A percentile compares a stretch with the other conserved stretches of the same genome.
Conservation (phyloP, 92 coral and sea anemone genomes). For the Bergia sp. region DNA sequence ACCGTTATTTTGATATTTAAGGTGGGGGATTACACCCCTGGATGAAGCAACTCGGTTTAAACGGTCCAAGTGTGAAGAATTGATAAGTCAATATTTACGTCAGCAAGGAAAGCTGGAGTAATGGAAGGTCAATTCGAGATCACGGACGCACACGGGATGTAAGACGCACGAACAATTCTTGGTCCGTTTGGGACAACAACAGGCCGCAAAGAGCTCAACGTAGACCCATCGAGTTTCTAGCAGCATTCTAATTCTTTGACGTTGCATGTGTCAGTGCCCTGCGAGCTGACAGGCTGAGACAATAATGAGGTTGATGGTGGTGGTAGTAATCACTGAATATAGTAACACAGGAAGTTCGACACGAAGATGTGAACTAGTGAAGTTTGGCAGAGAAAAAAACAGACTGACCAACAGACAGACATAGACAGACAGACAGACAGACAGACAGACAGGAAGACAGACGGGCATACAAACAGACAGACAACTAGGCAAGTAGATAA, state of each 20-base stretch:
- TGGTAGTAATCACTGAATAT: not conserved
- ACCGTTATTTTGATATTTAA: not conserved
- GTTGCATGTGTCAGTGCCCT: too few species aligned
- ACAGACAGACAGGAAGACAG: too few species aligned
- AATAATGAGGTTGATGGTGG: not conserved
- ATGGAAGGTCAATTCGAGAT: not conserved
- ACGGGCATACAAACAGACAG: too few species aligned
- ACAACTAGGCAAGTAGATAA: too few species aligned
- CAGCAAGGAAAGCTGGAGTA: slow-evolving; percentile 25
- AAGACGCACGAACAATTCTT: not conserved
- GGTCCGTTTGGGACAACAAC: not conserved
- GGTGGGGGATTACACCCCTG: slow-evolving; percentile 64
- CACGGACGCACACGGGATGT: not conserved
- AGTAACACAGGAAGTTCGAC: too few species aligned
- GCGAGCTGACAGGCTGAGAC: too few species aligned
- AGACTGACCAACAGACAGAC: too few species aligned
- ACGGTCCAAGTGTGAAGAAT: slow-evolving; percentile 44
- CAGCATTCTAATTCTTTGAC: not conserved
- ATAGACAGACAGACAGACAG: too few species aligned
- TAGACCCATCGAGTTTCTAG: not conserved
- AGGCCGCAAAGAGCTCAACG: not conserved
- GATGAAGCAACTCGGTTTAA: slow-evolving; percentile 62
- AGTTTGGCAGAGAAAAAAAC: too few species aligned
- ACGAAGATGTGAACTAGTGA: too few species aligned
- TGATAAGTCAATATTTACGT: slow-evolving; percentile 41